Evolutionary conservation across 2,113 vertebrate genomes (phyloP), one percentile per base, ranked within the genome.

Genomic region (Cepphus grylle): DNA sequence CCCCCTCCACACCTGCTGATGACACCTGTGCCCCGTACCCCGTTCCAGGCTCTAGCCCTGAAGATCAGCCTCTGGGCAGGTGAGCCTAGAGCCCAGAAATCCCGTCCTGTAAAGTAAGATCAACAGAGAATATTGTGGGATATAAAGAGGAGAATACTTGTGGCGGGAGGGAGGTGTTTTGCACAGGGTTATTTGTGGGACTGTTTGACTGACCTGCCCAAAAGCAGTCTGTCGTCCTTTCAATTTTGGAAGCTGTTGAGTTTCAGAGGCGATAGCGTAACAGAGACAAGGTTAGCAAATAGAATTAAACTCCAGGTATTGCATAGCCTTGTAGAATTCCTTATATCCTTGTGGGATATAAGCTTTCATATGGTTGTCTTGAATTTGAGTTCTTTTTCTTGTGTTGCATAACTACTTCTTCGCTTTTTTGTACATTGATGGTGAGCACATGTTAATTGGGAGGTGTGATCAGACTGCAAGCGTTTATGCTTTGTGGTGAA

Each of bases 21-120:
- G 99, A 99, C 78, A 99, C 99, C 83, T 99, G 99, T 55, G 99
- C 99, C 27, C 99, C 99, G 0, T 99, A 99, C 95, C 99, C 99
- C 27, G 98, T 98, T 52, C 98, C 99, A 29, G 98, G 99, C 92
- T 98, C 98, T 86, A 99, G 98, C 95, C 97, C 99, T 4, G 99
- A 99, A 87, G 99, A 99, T 59, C 98, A 98, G 25, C 99, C 98
- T 90, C 98, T 99, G 97, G 98, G 98, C 98, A 99, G 99, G 99
- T 99, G 98, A 99, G 99, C 96, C 96, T 94, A 90, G 97, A 97
- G 97, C 88, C 92, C 91, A 90, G 88, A 93, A 95, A 97, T 73
- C 88, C 95, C 94, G 9, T 90, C 90, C 70, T 82, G 81, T 96
- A 59, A 97, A 98, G 97, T 98, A 98, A 98, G 97, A 97, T 94